Percentiles rank a stretch among this genome's conserved stretches.
These are phyloP conservation scores for Poicephalus meyeri DNA, from an alignment of 2,113 vertebrate species.

Conservation along the genomic window DNA sequence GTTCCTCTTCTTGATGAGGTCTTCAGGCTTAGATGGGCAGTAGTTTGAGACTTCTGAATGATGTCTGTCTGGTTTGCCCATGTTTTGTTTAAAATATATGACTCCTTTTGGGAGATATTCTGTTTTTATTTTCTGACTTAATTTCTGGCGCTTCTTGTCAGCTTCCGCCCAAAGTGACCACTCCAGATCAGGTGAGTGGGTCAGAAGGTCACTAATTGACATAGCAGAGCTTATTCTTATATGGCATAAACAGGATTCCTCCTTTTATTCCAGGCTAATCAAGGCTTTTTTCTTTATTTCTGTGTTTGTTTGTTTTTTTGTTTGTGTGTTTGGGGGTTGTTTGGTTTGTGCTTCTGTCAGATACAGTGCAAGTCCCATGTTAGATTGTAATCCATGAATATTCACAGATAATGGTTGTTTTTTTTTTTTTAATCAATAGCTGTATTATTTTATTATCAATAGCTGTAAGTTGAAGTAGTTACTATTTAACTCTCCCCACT, in stretches of 20 bases:
- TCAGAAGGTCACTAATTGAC: background rate
- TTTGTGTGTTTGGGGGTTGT: background rate
- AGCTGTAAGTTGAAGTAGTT: background rate
- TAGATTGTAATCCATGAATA: background rate
- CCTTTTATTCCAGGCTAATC: background rate
- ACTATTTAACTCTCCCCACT: background rate
- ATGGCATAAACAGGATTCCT: background rate
- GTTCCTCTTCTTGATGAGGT: background rate
- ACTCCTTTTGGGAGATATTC: background rate
- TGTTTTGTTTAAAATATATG: background rate
- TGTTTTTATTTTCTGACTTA: background rate
- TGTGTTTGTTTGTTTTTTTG: background rate
- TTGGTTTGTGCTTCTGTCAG: background rate
- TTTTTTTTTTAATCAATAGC: background rate
- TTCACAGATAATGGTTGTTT: background rate
- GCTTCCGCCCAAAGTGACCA: background rate
- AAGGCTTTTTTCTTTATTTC: background rate
- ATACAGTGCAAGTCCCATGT: accelerated
- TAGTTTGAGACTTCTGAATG: background rate
- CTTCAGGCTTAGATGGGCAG: background rate
- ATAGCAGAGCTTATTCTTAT: background rate
- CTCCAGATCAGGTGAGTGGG: background rate
- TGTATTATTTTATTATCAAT: background rate
- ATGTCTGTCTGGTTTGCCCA: background rate
- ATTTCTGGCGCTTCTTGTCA: too few relatives aligned